These are phyloP conservation scores for Orchestia grillus DNA, from an alignment of 1,140 invertebrate genomes.

Conservation along the genomic window DNA sequence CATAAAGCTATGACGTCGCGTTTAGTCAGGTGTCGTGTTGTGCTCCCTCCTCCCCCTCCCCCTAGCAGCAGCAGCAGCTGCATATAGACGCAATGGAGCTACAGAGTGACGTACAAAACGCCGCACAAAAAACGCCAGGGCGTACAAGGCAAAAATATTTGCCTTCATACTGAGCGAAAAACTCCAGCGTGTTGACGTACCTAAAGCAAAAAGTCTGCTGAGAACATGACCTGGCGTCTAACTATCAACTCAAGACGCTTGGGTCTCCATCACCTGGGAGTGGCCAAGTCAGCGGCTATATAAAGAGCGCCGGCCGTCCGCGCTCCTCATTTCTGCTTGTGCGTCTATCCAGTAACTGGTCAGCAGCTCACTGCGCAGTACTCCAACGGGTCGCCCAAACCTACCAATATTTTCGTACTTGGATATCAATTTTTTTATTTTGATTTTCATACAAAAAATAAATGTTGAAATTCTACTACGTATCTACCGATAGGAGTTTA, in stretches of 20 bases:
- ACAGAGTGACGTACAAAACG: background rate
- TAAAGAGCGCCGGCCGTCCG: background rate
- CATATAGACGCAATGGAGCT: background rate
- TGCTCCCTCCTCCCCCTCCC: no score
- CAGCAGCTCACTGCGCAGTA: background rate
- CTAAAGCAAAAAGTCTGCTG: background rate
- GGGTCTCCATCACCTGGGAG: background rate
- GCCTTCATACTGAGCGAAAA: background rate
- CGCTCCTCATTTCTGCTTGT: background rate
- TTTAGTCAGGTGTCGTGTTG: no score
- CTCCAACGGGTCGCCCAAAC: background rate
- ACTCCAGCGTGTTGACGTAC: background rate
- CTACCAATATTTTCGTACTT: background rate
- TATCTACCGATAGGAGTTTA: slow-evolving; percentile 45
- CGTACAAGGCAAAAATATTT: background rate
- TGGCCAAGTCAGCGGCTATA: background rate
- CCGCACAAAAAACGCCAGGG: no score
- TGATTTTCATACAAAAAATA: slow-evolving; percentile 16
- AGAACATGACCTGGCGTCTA: background rate
- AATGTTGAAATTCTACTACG: slow-evolving; percentile 50
- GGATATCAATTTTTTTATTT: background rate
- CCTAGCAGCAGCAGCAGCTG: background rate
- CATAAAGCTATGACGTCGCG: background rate
- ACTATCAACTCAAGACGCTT: background rate
- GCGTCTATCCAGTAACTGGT: background rate